These are phyloP conservation scores for Puffinus mauretanicus DNA, from an alignment of 2,113 vertebrate genomes.

Conservation along the genomic window DNA sequence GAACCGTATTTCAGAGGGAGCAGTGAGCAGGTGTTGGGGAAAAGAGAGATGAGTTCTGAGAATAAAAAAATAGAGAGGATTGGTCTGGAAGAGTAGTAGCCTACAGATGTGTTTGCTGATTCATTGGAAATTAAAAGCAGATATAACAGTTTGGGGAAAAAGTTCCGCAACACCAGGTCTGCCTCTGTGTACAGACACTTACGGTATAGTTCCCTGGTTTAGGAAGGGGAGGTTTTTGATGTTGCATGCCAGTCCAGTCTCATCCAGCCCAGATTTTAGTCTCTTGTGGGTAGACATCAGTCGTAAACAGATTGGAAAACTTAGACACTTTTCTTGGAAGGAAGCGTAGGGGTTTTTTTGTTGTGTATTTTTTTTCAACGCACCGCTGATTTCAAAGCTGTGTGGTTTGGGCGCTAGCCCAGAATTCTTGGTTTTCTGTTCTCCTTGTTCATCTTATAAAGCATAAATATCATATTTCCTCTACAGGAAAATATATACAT, in stretches of 20 bases:
- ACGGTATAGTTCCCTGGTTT: background rate
- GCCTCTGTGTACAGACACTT: conserved; percentile 17
- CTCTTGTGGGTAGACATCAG: conserved; percentile 63
- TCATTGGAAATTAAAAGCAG: conserved; percentile 61
- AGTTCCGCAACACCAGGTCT: background rate
- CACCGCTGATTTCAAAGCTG: conserved; percentile 61
- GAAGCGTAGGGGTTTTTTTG: background rate
- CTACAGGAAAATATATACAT: background rate
- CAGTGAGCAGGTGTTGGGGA: conserved; percentile 52
- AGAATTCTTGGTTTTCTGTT: conserved; percentile 52
- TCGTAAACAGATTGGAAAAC: conserved; percentile 59
- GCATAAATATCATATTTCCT: conserved; percentile 17
- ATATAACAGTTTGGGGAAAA: background rate
- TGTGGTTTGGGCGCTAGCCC: conserved; percentile 62
- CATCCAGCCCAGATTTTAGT: conserved; percentile 20
- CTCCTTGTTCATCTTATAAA: conserved; percentile 48
- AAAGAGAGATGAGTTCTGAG: conserved; percentile 37
- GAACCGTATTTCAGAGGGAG: conserved; percentile 15
- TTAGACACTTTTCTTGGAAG: conserved; percentile 54
- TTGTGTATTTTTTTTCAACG: background rate
- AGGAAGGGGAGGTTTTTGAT: conserved; percentile 29
- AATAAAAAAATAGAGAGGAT: background rate
- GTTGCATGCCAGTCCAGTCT: background rate
- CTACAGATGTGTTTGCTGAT: conserved; percentile 15
- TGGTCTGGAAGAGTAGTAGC: conserved; percentile 6